Base-by-base conservation (phyloP, 2,797 vertebrate species). In the Momotus momota region DNA sequence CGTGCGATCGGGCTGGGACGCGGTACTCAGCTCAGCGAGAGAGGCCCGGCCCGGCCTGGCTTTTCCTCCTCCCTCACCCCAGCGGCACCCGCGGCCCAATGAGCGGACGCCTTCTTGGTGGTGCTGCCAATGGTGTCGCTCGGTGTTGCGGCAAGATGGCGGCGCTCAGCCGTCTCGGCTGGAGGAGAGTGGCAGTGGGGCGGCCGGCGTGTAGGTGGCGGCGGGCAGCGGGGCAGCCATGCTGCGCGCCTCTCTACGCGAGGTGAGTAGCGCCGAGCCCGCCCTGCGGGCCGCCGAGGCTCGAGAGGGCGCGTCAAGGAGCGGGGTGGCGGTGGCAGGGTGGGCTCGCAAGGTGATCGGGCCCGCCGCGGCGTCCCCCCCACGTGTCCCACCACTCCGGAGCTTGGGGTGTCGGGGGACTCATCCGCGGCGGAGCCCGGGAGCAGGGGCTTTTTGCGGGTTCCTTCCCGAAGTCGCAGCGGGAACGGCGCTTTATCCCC, bases 101-200 rank as follows among this genome's bases (percentile, higher is more conserved):
- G 57, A 40, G 6, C 74, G 41, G 20, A 43, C 38, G 48, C 8
- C 64, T 95, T 98, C 82, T 87, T 94, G 19, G 16, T 57, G 6
- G 23, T 14, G 2, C 60, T 3, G 35, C 97, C 99, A 99, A 99
- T 99, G 96, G 87, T 25, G 73, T n/a, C 8, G 2, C n/a, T 25
- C 55, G 45, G 67, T 98, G 93, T 97, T 98, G 46, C 29, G 54
- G 25, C 73, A 98, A 99, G 64, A 99, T 99, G 99, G 98, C 98
- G 69, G 98, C 98, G 81, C 38, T 71, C 97, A 31, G 57, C 6
- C 0, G 51, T 7, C 1, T 29, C 1, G 3, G 3, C 2, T 5
- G 26, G 5, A 4, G 2, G 0, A 5, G 2, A 2, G 4, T 1
- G 0, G 18, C 1, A 19, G 27, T 2, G 0, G 20, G 0, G 5